Percentiles rank a stretch among this genome's conserved stretches.
Evolutionary conservation across 64 coral and sea anemone genomes (phyloP).

Genomic region (Astreopora myriophthalma): DNA sequence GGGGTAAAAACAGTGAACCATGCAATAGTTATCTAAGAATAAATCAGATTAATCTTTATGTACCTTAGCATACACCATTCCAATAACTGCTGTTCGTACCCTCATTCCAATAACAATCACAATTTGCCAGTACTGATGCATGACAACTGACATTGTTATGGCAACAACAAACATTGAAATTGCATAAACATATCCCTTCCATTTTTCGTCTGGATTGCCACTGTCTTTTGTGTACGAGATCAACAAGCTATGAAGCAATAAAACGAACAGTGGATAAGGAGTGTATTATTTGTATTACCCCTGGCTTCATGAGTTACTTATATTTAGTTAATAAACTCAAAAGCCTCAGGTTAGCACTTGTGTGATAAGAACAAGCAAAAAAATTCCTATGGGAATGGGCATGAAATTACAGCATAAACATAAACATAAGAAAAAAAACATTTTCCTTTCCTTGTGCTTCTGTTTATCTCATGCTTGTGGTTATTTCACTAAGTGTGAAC

Average conservation of each 20-base stretch:
- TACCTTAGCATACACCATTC: constrained; percentile 71
- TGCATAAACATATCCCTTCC: constrained; percentile 68
- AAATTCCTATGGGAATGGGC: too few relatives aligned
- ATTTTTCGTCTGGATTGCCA: not conserved
- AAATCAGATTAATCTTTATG: not conserved
- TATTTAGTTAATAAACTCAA: too few relatives aligned
- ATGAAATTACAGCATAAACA: too few relatives aligned
- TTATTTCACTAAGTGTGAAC: too few relatives aligned
- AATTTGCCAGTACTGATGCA: constrained; percentile 57
- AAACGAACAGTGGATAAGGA: not conserved
- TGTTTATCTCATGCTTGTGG: too few relatives aligned
- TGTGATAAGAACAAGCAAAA: too few relatives aligned
- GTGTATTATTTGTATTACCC: too few relatives aligned
- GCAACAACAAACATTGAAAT: constrained; percentile 38
- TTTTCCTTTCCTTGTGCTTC: too few relatives aligned
- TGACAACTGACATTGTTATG: constrained; percentile 7
- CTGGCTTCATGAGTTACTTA: too few relatives aligned
- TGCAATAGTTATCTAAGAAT: not conserved
- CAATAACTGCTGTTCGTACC: constrained; percentile 47
- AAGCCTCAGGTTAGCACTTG: too few relatives aligned
- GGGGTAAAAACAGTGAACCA: too few relatives aligned
- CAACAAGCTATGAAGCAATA: constrained; percentile 19
- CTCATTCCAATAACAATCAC: constrained; percentile 66
- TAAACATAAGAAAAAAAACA: too few relatives aligned
- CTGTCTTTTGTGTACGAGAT: constrained; percentile 35